These are phyloP conservation scores for Odontocerum albicorne DNA, from an alignment of 2,888 invertebrate genomes.

Conservation along the genomic window DNA sequence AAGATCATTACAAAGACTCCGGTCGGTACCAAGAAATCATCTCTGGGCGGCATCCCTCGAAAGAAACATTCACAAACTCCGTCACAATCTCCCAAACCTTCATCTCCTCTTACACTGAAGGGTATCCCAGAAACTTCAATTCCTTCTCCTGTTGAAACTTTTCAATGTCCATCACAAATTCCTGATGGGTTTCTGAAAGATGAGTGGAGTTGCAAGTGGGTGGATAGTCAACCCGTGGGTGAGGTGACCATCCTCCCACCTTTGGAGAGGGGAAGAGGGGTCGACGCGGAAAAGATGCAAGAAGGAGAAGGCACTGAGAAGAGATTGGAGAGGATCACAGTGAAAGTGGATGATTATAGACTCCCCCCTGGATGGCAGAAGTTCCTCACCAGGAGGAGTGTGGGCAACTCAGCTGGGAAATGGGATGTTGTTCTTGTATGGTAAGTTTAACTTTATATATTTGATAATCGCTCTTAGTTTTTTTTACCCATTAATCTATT, in stretches of 20 bases:
- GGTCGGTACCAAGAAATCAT: too few relatives aligned
- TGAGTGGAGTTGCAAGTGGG: constrained; percentile 69
- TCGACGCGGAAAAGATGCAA: not conserved
- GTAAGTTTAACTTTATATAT: too few relatives aligned
- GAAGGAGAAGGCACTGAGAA: not conserved
- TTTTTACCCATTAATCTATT: too few relatives aligned
- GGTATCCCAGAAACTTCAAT: too few relatives aligned
- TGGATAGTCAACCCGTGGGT: constrained; percentile 70
- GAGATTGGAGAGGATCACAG: constrained; percentile 41
- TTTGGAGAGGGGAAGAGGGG: constrained; percentile 2
- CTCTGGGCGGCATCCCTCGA: too few relatives aligned
- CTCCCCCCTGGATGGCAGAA: constrained; percentile 78
- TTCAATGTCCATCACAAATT: too few relatives aligned
- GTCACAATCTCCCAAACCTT: too few relatives aligned
- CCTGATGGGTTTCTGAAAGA: constrained; percentile 39
- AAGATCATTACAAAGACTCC: too few relatives aligned
- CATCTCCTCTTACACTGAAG: too few relatives aligned
- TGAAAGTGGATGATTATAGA: constrained; percentile 72
- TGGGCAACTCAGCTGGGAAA: constrained; percentile 72
- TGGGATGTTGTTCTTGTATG: constrained; percentile 79
- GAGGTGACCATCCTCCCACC: constrained; percentile 42
- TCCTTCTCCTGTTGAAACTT: too few relatives aligned
- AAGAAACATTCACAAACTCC: too few relatives aligned
- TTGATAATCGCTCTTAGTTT: too few relatives aligned
- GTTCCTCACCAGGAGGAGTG: constrained; percentile 70